Conservation (phyloP, 2,888 invertebrate genomes). For the Diabrotica balteata region DNA sequence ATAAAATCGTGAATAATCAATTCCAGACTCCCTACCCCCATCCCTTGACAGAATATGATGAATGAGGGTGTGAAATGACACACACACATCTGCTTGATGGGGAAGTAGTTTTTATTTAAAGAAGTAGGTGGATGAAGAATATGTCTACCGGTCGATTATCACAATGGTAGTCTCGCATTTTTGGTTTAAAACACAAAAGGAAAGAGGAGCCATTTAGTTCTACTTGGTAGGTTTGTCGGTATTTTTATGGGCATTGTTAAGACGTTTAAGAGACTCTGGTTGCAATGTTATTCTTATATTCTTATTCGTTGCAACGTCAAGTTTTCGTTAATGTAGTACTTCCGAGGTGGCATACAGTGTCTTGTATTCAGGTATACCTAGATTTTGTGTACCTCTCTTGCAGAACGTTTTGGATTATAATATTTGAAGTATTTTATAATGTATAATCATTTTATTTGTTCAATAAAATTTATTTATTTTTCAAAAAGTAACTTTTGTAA, state of each 20-base stretch:
- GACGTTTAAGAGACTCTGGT: slow-evolving; percentile 12
- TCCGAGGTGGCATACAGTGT: too few species aligned
- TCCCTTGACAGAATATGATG: slow-evolving; percentile 40
- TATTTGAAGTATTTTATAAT: too few species aligned
- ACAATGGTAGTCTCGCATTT: slow-evolving; percentile 34
- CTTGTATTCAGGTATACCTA: too few species aligned
- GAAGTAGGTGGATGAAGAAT: slow-evolving; percentile 24
- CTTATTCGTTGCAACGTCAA: too few species aligned
- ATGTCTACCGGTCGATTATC: slow-evolving; percentile 1
- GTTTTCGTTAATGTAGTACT: too few species aligned
- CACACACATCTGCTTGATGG: slow-evolving; percentile 45
- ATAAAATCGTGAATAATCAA: slow-evolving; percentile 48
- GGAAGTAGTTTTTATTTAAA: slow-evolving; percentile 40
- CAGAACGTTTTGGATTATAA: too few species aligned
- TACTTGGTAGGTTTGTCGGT: slow-evolving; percentile 23
- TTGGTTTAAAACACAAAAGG: slow-evolving; percentile 14
- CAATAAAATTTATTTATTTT: too few species aligned
- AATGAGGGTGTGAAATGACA: slow-evolving; percentile 52
- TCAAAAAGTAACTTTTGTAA: too few species aligned
- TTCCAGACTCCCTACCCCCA: slow-evolving; percentile 37
- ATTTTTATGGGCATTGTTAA: slow-evolving; percentile 21
- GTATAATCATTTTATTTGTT: too few species aligned
- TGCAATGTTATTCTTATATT: neutral
- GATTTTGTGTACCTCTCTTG: too few species aligned
- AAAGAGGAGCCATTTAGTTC: slow-evolving; percentile 20